Base-by-base conservation (phyloP, 2,113 vertebrate genomes). In the Coracopsis vasa region DNA sequence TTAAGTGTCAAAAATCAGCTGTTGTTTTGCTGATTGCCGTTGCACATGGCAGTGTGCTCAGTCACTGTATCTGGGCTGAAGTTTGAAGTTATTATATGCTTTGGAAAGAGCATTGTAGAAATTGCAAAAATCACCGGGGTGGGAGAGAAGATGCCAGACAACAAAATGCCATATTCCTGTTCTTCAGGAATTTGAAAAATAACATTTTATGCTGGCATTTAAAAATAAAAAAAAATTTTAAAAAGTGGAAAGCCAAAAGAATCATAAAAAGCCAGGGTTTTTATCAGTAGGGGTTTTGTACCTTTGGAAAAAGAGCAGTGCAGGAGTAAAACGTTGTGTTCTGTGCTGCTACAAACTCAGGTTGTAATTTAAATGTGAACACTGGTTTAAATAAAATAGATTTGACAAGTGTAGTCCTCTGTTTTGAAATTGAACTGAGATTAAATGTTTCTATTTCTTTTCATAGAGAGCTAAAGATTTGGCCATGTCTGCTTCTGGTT, bases 391-490 rank as follows among this genome's bases (percentile, higher is more conserved):
- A 14, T 48, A 48, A 48, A 28, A 47, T 28, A 25, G 4, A 41
- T 61, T 13, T 31, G 31, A 47, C 5, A 31, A 13, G 2, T 20
- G 12, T 16, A 44, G 9, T 53, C 10, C 37, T 80, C 29, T 1
- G 3, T 78, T 81, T 58, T 51, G 42, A 64, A 44, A n/a, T 54
- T 18, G 88, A 80, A 66, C 6, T 29, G 48, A 3, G 66, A 84
- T 15, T n/a, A 61, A 48, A 13, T 65, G 3, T 10, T n/a, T 91
- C 67, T 87, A 3, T 86, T 96, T 93, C 18, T 97, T 94, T 79
- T 89, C 67, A 24, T 78, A 99, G 99, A 98, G 98, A 97, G 99
- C 99, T 93, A 98, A 99, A 90, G 98, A 98, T 61, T 93, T 99
- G 98, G 97, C 97, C 54, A 95, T 98, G 75, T 98, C 98, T 29